Evolutionary conservation across 1,140 invertebrate genomes (phyloP).

Genomic region (Drosophila quadrilineata): DNA sequence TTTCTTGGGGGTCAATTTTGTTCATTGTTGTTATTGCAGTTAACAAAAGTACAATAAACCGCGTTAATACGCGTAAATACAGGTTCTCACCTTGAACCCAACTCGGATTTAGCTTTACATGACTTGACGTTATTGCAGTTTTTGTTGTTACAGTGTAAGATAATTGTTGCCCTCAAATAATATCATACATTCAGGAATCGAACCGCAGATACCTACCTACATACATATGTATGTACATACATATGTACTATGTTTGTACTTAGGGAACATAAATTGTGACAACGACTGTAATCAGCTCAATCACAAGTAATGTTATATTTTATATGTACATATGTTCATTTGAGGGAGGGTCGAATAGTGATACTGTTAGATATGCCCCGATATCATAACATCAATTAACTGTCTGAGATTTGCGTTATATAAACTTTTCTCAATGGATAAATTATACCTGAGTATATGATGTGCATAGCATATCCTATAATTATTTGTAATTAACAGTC

Average conservation of each 20-base stretch:
- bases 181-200: constrained; percentile 57
- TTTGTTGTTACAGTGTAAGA: too few species aligned
- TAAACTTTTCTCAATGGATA: too few species aligned
- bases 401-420: too few species aligned
- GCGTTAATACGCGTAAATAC: constrained; percentile 70
- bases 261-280: constrained; percentile 31
- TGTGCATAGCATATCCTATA: too few species aligned
- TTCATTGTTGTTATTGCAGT: constrained; percentile 45
- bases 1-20: constrained; percentile 55
- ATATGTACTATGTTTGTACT: neutral
- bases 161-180: too few species aligned
- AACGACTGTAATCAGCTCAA: constrained; percentile 49
- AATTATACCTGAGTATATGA: too few species aligned
- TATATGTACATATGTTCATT: too few species aligned
- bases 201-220: too few species aligned
- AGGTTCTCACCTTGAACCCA: constrained; percentile 78
- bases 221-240: constrained; percentile 10
- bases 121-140: constrained; percentile 12
- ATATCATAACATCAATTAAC: too few species aligned
- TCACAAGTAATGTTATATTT: constrained; percentile 61
- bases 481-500: too few species aligned
- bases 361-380: too few species aligned
- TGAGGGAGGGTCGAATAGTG: too few species aligned
- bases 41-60: constrained; percentile 80
- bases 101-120: constrained; percentile 28